Base-by-base conservation (phyloP, 23 tunicate species). In the Clavelina lepadiformis region DNA sequence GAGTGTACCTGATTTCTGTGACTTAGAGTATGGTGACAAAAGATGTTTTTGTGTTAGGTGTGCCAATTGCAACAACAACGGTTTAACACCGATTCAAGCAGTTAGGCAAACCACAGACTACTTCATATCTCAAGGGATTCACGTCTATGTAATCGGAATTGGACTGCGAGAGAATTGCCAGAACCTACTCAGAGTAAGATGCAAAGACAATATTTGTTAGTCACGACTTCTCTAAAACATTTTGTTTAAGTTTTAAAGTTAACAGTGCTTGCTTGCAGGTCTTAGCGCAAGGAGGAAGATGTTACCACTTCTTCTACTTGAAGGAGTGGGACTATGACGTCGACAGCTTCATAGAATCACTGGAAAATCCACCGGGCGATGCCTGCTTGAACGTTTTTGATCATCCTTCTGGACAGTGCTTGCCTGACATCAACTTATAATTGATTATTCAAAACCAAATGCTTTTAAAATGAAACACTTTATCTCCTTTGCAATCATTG, bases 221-320 rank as follows among this genome's bases (percentile, higher is more conserved):
- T n/a, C n/a, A n/a, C n/a, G n/a, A n/a, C n/a, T n/a, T n/a, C n/a
- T n/a, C n/a, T n/a, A n/a, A n/a, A n/a, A n/a, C n/a, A n/a, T n/a
- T n/a, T n/a, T n/a, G n/a, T n/a, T n/a, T n/a, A n/a, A n/a, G n/a
- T n/a, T n/a, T n/a, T n/a, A n/a, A n/a, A n/a, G n/a, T n/a, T n/a
- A n/a, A n/a, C n/a, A n/a, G n/a, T n/a, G n/a, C n/a, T n/a, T n/a
- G n/a, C n/a, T 29, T 33, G 13, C 76, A 79, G 85, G 67, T 69
- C 32, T 51, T 79, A 8, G 85, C 85, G 4, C 67, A 74, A 57
- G 85, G 85, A 3, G 85, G 85, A 6, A 47, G 85, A 2, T 79
- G 85, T 29, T 79, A 38, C 31, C 85, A 79, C 33, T 79, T 79
- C 71, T 79, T 79, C 70, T 79, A 33, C 46, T 41, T 79, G 45